A percentile compares a stretch with the other conserved stretches of the same genome.
Conservation (phyloP, 2,113 vertebrate genomes). For the Gymnarchus niloticus region DNA sequence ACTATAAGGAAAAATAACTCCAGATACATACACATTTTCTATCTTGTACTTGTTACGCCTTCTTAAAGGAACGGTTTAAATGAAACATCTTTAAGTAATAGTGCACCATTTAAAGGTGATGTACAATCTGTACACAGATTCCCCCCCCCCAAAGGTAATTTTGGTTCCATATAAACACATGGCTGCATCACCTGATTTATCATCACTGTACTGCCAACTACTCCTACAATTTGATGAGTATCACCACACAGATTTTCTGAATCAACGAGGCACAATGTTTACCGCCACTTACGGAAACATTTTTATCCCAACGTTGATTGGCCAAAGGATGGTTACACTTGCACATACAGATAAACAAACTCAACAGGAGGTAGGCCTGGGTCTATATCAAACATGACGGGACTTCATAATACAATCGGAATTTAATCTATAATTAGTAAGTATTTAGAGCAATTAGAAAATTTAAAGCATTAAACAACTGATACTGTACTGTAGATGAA, state of each 20-base stretch:
- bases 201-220: neutral
- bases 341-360: neutral
- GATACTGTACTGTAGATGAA: neutral
- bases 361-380: neutral
- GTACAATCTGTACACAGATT: neutral
- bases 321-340: too few relatives aligned
- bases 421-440: neutral
- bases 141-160: neutral
- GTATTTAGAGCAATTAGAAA: neutral
- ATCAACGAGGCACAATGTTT: neutral
- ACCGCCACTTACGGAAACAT: neutral
- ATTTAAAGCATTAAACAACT: neutral
- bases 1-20: neutral
- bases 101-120: neutral
- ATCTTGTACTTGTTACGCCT: neutral
- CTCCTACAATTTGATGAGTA: neutral
- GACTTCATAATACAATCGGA: too few relatives aligned
- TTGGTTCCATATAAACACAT: neutral
- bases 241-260: neutral
- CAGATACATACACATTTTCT: neutral
- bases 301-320: too few relatives aligned
- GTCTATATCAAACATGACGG: neutral
- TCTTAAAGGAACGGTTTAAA: neutral
- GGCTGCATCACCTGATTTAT: neutral
- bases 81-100: neutral